Base-by-base conservation (phyloP, 1,140 invertebrate species). In the Physella acuta region DNA sequence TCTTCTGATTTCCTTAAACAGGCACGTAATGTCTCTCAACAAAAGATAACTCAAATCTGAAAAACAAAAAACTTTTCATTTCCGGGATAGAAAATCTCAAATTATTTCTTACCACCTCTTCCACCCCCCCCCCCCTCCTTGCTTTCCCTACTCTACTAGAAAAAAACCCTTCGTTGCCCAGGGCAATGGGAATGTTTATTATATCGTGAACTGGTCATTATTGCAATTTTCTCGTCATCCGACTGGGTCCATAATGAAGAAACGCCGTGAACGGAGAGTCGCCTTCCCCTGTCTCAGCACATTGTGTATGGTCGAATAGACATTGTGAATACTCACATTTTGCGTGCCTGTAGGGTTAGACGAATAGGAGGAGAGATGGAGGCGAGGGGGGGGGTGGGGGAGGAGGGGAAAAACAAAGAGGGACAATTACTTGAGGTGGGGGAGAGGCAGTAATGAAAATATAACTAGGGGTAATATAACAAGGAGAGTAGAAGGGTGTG, bases 251-350 rank as follows among this genome's bases (percentile, higher is more conserved):
- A 61, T 36, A 61, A 61, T 36, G 59, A 39, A 61, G 2, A 36
- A 39, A 58, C 8, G 34, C 24, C 59, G 16, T 1, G 59, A 1
- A 8, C 3, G 24, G 36, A n/a, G 5, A 16, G 37, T 5, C 59
- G 16, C 34, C 14, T 28, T 61, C 59, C 33, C 59, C 11, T 44
- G 59, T 61, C 59, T 36, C 2, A 61, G 39, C 24, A 44, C 39
- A 36, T 61, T 61, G 17, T 39, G 59, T 61, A 61, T 36, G 59
- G 20, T 61, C 28, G 16, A 34, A 17, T 61, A 61, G 33, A 61
- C 59, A 37, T 36, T 24, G 26, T 61, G 59, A 61, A 61, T 26
- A 61, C 59, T 16, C 34, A 28, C 36, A 37, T 3, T 24, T 36
- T 61, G 8, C 39, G 39, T n/a, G 31, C 33, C 17, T 30, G 26